Evolutionary conservation across 2,888 invertebrate genomes (phyloP).

Genomic region (Chironomus riparius): DNA sequence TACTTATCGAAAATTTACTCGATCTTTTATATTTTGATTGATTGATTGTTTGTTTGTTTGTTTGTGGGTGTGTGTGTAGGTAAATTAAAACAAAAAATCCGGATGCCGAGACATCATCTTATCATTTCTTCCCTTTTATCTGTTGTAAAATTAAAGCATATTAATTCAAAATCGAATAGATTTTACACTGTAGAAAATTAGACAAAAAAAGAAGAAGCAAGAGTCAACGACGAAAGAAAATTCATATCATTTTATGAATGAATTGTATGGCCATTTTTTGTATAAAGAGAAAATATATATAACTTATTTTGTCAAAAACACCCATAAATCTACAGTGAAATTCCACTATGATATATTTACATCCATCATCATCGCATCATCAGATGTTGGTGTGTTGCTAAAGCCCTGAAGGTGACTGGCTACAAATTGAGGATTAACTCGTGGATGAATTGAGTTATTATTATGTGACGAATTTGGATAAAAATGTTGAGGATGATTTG

Average conservation of each 20-base stretch:
- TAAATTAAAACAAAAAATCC: no score
- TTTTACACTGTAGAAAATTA: background rate
- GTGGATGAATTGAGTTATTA: slow-evolving; percentile 30
- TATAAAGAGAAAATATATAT: background rate
- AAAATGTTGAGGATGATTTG: slow-evolving; percentile 35
- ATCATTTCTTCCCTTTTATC: no score
- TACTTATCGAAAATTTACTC: background rate
- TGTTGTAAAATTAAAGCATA: no score
- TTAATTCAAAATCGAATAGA: background rate
- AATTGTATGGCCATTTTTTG: slow-evolving; percentile 14
- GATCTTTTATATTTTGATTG: background rate
- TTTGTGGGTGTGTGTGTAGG: no score
- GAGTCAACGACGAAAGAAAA: background rate
- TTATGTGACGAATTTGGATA: slow-evolving; percentile 29
- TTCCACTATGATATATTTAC: background rate
- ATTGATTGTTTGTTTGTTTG: background rate
- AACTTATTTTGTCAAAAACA: background rate
- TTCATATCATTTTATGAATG: slow-evolving; percentile 9
- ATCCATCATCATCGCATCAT: slow-evolving; percentile 53
- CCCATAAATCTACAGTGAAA: no score
- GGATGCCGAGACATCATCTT: no score
- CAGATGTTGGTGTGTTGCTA: slow-evolving; percentile 41
- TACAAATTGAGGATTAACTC: slow-evolving; percentile 27
- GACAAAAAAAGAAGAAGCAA: no score
- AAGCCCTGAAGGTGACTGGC: slow-evolving; percentile 39